These are phyloP conservation scores for Eulimnadia texana DNA, from an alignment of 1,140 invertebrate genomes.

Conservation along the genomic window DNA sequence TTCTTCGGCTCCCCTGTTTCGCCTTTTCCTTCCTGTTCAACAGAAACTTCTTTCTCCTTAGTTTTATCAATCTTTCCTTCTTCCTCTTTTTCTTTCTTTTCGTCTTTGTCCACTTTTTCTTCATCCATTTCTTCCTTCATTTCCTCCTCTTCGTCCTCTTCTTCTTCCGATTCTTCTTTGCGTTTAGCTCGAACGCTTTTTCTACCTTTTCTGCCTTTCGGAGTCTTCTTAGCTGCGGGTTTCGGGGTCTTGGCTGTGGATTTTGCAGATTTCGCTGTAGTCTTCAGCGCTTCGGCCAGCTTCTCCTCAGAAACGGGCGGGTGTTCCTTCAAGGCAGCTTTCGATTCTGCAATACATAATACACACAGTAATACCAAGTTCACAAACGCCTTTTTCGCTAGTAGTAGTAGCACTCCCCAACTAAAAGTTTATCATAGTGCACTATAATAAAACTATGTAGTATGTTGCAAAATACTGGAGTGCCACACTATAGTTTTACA, in stretches of 20 bases:
- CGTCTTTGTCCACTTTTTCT: not conserved
- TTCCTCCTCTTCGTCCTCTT: not conserved
- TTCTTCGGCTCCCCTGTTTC: not conserved
- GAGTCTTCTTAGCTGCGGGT: not conserved
- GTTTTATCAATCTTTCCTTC: not conserved
- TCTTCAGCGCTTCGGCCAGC: not conserved
- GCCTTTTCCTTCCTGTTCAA: not conserved
- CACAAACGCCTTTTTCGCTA: too few relatives aligned
- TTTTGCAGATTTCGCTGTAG: not conserved
- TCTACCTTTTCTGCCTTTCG: not conserved
- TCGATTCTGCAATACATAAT: not conserved
- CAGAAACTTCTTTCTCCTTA: not conserved
- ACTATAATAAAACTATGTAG: too few relatives aligned
- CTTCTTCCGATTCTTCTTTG: not conserved
- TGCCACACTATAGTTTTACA: too few relatives aligned
- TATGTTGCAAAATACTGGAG: too few relatives aligned
- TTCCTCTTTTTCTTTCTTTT: not conserved
- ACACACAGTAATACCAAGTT: not conserved
- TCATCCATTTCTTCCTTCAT: not conserved
- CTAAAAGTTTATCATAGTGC: too few relatives aligned
- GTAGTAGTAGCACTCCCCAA: too few relatives aligned
- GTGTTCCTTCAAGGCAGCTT: not conserved
- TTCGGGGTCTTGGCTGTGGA: not conserved
- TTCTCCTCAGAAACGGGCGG: not conserved
- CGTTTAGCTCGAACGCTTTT: not conserved